phyloP scores from a whole-genome alignment of 35 echinoderm and acorn worm species.

The Holothuria glaberrima region DNA sequence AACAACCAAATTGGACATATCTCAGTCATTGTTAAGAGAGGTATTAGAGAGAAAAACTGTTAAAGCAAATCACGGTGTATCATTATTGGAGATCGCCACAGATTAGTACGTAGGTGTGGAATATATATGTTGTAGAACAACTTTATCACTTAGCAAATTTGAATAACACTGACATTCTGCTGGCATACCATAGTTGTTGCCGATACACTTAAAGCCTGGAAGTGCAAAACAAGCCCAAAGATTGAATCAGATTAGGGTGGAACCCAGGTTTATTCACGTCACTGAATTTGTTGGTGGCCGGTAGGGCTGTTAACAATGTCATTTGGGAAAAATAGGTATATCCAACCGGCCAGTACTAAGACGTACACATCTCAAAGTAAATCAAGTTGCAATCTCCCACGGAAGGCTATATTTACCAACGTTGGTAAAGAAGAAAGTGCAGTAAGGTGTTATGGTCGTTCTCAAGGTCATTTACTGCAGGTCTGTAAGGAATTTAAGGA shows the following conservation, averaged over 20 bases:
- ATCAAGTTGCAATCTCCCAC: neutral
- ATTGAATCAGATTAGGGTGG: constrained; percentile 36
- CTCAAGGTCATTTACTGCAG: neutral
- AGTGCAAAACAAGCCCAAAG: constrained; percentile 18
- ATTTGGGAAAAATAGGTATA: constrained; percentile 34
- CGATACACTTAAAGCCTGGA: constrained; percentile 21
- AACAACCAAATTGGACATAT: constrained; percentile 35
- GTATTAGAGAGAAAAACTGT: constrained; percentile 16
- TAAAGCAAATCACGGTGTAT: constrained; percentile 56
- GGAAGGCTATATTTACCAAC: neutral
- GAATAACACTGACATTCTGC: constrained; percentile 44
- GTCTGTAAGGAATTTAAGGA: constrained; percentile 19
- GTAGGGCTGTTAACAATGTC: neutral
- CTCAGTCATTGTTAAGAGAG: constrained; percentile 6
- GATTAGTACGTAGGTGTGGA: constrained; percentile 37
- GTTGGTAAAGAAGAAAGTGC: neutral
- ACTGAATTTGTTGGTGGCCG: neutral
- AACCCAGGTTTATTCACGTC: constrained; percentile 26
- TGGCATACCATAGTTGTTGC: constrained; percentile 46
- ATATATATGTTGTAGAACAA: neutral
- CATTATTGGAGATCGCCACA: constrained; percentile 46
- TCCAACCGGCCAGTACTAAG: constrained; percentile 8
- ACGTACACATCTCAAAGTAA: constrained; percentile 5
- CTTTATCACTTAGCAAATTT: constrained; percentile 1
- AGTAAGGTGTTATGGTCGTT: neutral